Base-by-base conservation (phyloP, 2,888 invertebrate species). In the Trichogramma dendrolimi region DNA sequence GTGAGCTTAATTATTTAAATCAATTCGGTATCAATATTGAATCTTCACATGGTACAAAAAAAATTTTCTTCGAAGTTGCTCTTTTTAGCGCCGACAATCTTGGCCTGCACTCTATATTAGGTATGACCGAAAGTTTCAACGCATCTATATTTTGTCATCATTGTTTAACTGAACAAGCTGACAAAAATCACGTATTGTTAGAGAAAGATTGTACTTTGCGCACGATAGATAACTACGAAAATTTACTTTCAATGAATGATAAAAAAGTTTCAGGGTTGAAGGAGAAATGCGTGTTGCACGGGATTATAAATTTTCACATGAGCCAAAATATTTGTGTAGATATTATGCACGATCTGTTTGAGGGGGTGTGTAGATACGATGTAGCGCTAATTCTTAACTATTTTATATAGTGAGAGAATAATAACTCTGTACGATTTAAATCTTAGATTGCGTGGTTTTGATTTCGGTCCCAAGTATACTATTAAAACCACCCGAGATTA, bases 41-140 rank as follows among this genome's bases (percentile, higher is more conserved):
- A 8, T 48, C 47, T 1, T 46, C 51, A 6, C 11, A 10, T 4
- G 50, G 49, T 46, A 11, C 52, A 39, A 44, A 55, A 40, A 57
- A 50, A 52, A 44, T 62, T 43, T 66, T 55, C 57, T 69, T 67
- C 39, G 52, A 63, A 5, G 48, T 68, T 40, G 49, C 55, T 8
- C 43, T 65, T 6, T 63, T 68, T 39, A 7, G 63, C 27, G 64
- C 64, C 7, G 67, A 66, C 55, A 67, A 66, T 60, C 41, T 66
- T 4, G 68, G 67, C 4, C 38, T 66, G 7, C 56, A 70, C 58
- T 50, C 46, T 3, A 54, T 68, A 51, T 49, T 65, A 41, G 68
- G 70, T 4, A 66, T 69, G n/a, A 44, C 4, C 41, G 67, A 67
- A 64, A 62, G 64, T 52, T 71, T 69, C 52, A 64, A 47, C n/a